A percentile compares a stretch with the other conserved stretches of the same genome.
Evolutionary conservation across 2,888 invertebrate species (phyloP).

Genomic region (Perithous albicinctus): DNA sequence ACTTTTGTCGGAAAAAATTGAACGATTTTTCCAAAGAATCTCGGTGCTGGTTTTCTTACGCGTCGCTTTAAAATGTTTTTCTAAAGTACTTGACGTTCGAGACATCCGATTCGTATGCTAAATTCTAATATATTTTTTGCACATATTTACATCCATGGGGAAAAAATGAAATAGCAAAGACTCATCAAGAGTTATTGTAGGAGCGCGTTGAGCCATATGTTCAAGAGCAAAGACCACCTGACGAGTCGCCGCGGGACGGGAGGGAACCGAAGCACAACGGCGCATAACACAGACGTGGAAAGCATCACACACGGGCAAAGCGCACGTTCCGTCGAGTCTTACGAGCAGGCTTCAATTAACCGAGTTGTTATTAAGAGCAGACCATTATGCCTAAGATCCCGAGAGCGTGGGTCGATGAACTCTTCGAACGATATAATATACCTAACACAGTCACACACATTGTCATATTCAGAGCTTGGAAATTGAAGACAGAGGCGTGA

Average conservation of each 20-base stretch:
- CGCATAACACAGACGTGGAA: slow-evolving; percentile 1
- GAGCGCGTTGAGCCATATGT: slow-evolving; percentile 27
- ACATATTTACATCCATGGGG: no score
- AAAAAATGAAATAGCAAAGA: neutral
- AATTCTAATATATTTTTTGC: no score
- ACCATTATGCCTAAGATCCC: slow-evolving; percentile 60
- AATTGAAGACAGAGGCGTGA: slow-evolving; percentile 60
- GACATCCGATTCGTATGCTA: no score
- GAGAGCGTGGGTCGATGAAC: slow-evolving; percentile 63
- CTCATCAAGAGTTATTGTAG: slow-evolving; percentile 2
- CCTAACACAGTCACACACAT: slow-evolving; percentile 53
- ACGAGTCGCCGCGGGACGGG: slow-evolving; percentile 41
- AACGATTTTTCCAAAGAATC: no score
- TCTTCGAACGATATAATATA: slow-evolving; percentile 44
- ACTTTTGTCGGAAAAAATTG: neutral
- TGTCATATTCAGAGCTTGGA: slow-evolving; percentile 66
- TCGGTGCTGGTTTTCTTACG: no score
- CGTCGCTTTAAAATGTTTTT: no score
- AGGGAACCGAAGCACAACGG: neutral
- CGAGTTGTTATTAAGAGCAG: slow-evolving; percentile 47
- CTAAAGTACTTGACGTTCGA: no score
- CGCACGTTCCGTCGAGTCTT: slow-evolving; percentile 16
- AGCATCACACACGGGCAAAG: neutral
- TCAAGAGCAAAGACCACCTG: slow-evolving; percentile 48
- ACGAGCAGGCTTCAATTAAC: slow-evolving; percentile 50